phyloP scores from a whole-genome alignment of 2,888 invertebrate genomes.

The Taenaris catops region DNA sequence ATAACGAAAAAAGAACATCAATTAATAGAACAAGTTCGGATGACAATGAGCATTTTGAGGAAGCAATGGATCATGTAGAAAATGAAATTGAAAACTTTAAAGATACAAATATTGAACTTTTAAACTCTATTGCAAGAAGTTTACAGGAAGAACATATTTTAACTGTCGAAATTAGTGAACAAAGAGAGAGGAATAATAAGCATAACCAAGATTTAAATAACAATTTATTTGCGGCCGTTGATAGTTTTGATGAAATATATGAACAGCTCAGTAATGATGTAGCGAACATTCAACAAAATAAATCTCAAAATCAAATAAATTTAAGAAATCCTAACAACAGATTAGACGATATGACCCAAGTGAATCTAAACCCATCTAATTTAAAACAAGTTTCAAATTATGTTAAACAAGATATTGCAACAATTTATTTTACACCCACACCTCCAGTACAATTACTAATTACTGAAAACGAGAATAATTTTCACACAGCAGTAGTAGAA shows the following conservation, averaged over 20 bases:
- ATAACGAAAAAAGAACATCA: constrained; percentile 17
- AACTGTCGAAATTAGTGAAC: constrained; percentile 35
- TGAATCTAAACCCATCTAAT: constrained; percentile 4
- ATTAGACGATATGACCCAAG: constrained; percentile 1
- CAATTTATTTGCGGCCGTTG: constrained; percentile 50
- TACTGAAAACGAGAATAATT: constrained; percentile 34
- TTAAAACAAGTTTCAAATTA: constrained; percentile 12
- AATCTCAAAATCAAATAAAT: constrained; percentile 5
- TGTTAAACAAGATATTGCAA: constrained; percentile 34
- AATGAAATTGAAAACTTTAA: constrained; percentile 55
- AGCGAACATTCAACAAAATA: constrained; percentile 1
- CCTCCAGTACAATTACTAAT: constrained; percentile 36
- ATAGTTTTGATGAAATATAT: constrained; percentile 70
- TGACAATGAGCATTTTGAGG: constrained; percentile 70
- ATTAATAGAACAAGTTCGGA: constrained; percentile 59
- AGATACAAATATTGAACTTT: constrained; percentile 58
- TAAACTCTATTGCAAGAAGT: constrained; percentile 66
- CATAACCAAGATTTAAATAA: constrained; percentile 50
- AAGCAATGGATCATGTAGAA: constrained; percentile 69
- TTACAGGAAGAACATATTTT: constrained; percentile 60
- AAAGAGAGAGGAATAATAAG: constrained; percentile 14
- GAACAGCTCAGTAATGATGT: constrained; percentile 44
- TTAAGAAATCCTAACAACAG: not conserved
- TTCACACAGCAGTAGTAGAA: constrained; percentile 40
- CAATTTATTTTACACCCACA: constrained; percentile 32